Percentiles rank a stretch among this genome's conserved stretches.
Evolutionary conservation across 37 sponge, comb jelly and placozoan species (phyloP).

Genomic region (Trichoplax adhaerens): DNA sequence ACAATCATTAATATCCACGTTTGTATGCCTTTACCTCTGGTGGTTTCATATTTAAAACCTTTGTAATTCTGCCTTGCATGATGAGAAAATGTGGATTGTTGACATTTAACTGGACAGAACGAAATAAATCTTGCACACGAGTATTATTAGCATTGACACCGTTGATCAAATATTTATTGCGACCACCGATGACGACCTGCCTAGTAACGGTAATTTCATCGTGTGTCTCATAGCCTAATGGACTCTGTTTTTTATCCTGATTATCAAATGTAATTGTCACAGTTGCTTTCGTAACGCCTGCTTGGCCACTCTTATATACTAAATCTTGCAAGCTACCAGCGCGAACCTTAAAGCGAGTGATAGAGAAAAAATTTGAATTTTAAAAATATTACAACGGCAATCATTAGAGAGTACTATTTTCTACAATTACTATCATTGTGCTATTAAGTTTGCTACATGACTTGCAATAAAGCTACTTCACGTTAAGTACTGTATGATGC

Average conservation of each 20-base stretch:
- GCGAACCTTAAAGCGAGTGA: slow-evolving; percentile 37
- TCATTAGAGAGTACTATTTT: too few relatives aligned
- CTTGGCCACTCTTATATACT: slow-evolving; percentile 95
- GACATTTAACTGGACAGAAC: slow-evolving; percentile 92
- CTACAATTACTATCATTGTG: too few relatives aligned
- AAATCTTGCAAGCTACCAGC: slow-evolving; percentile 92
- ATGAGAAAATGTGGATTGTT: slow-evolving; percentile 99
- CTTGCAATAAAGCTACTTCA: too few relatives aligned
- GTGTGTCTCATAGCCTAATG: slow-evolving; percentile 80
- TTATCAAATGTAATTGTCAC: slow-evolving; percentile 98
- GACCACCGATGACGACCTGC: slow-evolving; percentile 94
- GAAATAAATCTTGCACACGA: slow-evolving; percentile 88
- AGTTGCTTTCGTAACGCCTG: slow-evolving; percentile 93
- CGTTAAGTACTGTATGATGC: too few relatives aligned
- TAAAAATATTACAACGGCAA: too few relatives aligned
- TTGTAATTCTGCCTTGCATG: slow-evolving; percentile 65
- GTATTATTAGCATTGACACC: slow-evolving; percentile 84
- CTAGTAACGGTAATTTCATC: slow-evolving; percentile 80
- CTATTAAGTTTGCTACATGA: too few relatives aligned
- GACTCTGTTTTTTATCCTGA: slow-evolving; percentile 77
- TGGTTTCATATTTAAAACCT: slow-evolving; percentile 97
- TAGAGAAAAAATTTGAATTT: too few relatives aligned
- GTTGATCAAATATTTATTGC: slow-evolving; percentile 95
- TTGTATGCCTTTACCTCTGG: slow-evolving; percentile 39
- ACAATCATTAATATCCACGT: too few relatives aligned